phyloP scores from a whole-genome alignment of 2,113 vertebrate genomes.

The Urocynchramus pylzowi region DNA sequence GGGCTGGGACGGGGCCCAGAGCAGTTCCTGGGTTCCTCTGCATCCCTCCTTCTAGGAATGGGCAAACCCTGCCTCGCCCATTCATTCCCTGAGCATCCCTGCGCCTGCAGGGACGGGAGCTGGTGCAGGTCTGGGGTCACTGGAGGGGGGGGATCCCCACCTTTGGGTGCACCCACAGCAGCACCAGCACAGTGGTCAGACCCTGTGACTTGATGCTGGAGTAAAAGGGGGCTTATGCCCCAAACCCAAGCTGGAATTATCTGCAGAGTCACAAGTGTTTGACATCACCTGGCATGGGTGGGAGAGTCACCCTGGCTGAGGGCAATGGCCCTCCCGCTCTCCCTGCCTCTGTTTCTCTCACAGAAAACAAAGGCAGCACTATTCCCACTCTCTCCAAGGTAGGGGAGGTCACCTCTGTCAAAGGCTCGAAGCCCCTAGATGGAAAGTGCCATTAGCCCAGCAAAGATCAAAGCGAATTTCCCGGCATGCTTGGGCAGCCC shows the following conservation, averaged over 20 bases:
- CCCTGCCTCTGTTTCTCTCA: not conserved
- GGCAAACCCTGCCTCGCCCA: not conserved
- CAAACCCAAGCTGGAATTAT: not conserved
- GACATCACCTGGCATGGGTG: accelerated
- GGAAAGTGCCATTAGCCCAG: not conserved
- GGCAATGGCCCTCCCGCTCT: not conserved
- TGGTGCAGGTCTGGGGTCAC: not conserved
- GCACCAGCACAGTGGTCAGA: not conserved
- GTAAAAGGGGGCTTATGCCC: not conserved
- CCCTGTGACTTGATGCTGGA: not conserved
- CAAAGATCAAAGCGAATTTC: not conserved
- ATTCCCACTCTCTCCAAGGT: not conserved
- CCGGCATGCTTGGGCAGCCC: not conserved
- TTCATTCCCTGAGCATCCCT: not conserved
- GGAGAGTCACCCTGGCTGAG: not conserved
- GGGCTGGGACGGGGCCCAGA: not conserved
- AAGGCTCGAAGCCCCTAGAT: not conserved
- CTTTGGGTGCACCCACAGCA: not conserved
- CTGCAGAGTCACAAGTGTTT: not conserved
- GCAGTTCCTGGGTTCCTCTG: not conserved
- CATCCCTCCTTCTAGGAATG: constrained; percentile 26
- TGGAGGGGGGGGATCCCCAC: not conserved
- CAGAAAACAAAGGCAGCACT: not conserved
- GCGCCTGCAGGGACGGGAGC: accelerated
- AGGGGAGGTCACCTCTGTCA: not conserved